These are phyloP conservation scores for Triplophysa siluroides DNA, from an alignment of 2,113 vertebrate genomes.

Conservation along the genomic window DNA sequence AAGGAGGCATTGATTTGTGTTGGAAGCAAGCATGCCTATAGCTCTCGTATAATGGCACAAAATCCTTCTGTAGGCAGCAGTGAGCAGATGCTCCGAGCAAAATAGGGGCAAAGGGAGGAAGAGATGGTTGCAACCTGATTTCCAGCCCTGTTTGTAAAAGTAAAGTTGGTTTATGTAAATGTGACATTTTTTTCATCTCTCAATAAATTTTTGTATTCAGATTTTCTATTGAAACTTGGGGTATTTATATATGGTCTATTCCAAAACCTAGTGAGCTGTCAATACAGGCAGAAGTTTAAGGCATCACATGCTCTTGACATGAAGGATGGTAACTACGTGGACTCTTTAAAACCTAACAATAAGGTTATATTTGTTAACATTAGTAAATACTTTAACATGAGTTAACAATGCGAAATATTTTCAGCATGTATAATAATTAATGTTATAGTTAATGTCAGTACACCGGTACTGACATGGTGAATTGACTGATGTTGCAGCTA, in stretches of 20 bases:
- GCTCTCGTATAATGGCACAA: conserved; percentile 27
- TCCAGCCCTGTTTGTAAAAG: not conserved
- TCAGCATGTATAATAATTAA: too few relatives aligned
- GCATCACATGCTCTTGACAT: too few relatives aligned
- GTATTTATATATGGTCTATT: not conserved
- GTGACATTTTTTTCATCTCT: not conserved
- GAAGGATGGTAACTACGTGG: too few relatives aligned
- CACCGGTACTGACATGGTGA: too few relatives aligned
- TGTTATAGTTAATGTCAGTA: too few relatives aligned
- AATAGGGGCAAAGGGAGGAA: conserved; percentile 8
- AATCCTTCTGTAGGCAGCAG: conserved; percentile 39
- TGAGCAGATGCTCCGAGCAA: conserved; percentile 43
- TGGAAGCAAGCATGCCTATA: conserved; percentile 25
- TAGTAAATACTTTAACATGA: too few relatives aligned
- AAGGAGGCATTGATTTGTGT: conserved; percentile 44
- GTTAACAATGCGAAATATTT: too few relatives aligned
- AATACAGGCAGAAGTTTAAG: too few relatives aligned
- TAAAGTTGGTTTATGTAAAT: conserved; percentile 1
- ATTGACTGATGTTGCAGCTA: too few relatives aligned
- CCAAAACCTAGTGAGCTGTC: too few relatives aligned
- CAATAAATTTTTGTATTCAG: not conserved
- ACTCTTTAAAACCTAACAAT: too few relatives aligned
- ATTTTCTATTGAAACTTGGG: not conserved
- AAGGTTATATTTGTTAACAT: too few relatives aligned
- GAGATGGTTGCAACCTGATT: conserved; percentile 41